Evolutionary conservation across 2,888 invertebrate genomes (phyloP).

Genomic region (Temnothorax ravouxi): DNA sequence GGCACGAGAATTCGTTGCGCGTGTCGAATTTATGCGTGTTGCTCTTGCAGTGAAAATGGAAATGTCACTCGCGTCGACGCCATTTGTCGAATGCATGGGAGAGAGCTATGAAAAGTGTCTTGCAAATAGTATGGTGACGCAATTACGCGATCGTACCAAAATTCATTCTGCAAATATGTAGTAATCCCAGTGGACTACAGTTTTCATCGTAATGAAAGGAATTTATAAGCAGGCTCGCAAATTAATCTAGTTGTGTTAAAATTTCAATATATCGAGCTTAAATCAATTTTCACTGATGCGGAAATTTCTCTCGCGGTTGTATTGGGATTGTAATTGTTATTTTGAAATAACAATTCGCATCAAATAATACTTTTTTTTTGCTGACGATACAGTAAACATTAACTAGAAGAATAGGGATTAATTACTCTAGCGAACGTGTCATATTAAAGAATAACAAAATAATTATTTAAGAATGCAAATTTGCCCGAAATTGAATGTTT

Average conservation of each 20-base stretch:
- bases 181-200: slow-evolving; percentile 37
- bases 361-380: slow-evolving; percentile 14
- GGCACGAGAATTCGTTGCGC: slow-evolving; percentile 70
- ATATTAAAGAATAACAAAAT: slow-evolving; percentile 16
- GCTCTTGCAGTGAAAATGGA: slow-evolving; percentile 39
- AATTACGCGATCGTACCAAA: slow-evolving; percentile 45
- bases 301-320: slow-evolving; percentile 14
- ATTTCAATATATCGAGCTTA: slow-evolving; percentile 44
- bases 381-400: background rate
- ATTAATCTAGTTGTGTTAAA: slow-evolving; percentile 42
- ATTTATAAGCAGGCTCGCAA: slow-evolving; percentile 48
- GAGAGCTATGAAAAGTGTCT: slow-evolving; percentile 45
- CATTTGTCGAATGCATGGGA: slow-evolving; percentile 40
- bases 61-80: slow-evolving; percentile 39
- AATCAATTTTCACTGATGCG: slow-evolving; percentile 40
- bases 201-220: slow-evolving; percentile 39
- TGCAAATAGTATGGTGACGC: slow-evolving; percentile 48
- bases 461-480: background rate
- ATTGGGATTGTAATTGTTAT: slow-evolving; percentile 14
- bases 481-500: background rate
- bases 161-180: slow-evolving; percentile 36
- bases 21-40: slow-evolving; percentile 71
- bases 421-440: too few relatives aligned
- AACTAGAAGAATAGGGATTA: slow-evolving; percentile 14
- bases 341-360: slow-evolving; percentile 12